Evolutionary conservation across 2,797 vertebrate genomes (phyloP), one percentile per base, ranked within the genome.

Genomic region (Hafferia zeledoni): DNA sequence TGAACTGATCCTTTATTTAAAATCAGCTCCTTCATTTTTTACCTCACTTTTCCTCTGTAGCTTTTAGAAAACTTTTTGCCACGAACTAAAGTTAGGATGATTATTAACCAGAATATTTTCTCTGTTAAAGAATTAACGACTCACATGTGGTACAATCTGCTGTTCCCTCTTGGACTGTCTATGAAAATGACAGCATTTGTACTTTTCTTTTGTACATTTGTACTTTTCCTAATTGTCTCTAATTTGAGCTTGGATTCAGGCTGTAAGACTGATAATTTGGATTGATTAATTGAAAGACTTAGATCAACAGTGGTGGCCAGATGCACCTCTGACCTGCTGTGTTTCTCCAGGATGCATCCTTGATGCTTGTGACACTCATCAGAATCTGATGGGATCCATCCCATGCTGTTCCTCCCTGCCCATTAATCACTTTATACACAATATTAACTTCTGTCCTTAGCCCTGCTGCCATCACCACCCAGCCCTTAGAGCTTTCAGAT

Each of bases 1-100:
- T 95, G 86, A 96, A 94, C 10, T 4, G 60, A 67, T 30, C 44
- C 56, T 92, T 95, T 93, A 75, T 96, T 94, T 93, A 70, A 63
- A 77, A 93, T 30, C 7, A 82, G n/a, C 25, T 68, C 68, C 49
- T 81, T 50, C 11, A 55, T 24, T 80, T 93, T 84, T 82, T 15
- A 52, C 6, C 22, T 80, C 28, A 33, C 35, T 94, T 94, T 87
- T 86, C 17, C 27, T 57, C 23, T 41, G 22, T 9, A 79, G 22
- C 24, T 82, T 68, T 84, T 37, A 68, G 24, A 76, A 91, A 88
- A n/a, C 23, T 46, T 77, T 70, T 43, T 70, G 22, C 70, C 17
- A 13, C 67, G 44, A 84, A 68, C 52, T 79, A 64, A 94, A 90
- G 72, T 64, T 22, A 50, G 83, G 35, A 63, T 31, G 16, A 67